Evolutionary conservation across 2,797 vertebrate genomes (phyloP).

Genomic region (Parotocinclus haroldoi): DNA sequence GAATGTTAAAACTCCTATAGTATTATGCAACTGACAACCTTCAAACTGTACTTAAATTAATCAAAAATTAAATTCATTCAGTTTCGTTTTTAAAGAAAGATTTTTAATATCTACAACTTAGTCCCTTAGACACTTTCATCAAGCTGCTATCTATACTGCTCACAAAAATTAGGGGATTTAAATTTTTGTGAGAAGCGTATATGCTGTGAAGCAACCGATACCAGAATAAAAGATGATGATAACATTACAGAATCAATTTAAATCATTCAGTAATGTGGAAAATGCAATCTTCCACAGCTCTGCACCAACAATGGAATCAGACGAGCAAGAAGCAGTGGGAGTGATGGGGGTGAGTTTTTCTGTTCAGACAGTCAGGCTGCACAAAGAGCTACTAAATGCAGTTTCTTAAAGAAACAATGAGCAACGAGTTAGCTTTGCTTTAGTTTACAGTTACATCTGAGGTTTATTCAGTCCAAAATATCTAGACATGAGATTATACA

Average conservation of each 20-base stretch:
- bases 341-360: slow-evolving; percentile 20
- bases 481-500: too few relatives aligned
- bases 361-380: slow-evolving; percentile 1
- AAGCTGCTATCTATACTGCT: background rate
- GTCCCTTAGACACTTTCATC: background rate
- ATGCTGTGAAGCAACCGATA: slow-evolving; percentile 7
- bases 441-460: background rate
- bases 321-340: background rate
- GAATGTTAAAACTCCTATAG: too few relatives aligned
- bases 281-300: slow-evolving; percentile 19
- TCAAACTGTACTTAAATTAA: too few relatives aligned
- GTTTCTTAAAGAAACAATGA: background rate
- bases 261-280: slow-evolving; percentile 26
- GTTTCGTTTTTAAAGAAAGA: too few relatives aligned
- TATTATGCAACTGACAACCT: too few relatives aligned
- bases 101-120: too few relatives aligned
- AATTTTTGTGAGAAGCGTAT: too few relatives aligned
- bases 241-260: slow-evolving; percentile 20
- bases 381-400: background rate
- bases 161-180: too few relatives aligned
- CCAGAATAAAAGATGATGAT: slow-evolving; percentile 5
- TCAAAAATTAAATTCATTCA: too few relatives aligned
- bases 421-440: background rate
- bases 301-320: slow-evolving; percentile 13
- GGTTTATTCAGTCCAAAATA: background rate